phyloP scores from a whole-genome alignment of 2,113 vertebrate species.

The Petrocephalus microphthalmus region DNA sequence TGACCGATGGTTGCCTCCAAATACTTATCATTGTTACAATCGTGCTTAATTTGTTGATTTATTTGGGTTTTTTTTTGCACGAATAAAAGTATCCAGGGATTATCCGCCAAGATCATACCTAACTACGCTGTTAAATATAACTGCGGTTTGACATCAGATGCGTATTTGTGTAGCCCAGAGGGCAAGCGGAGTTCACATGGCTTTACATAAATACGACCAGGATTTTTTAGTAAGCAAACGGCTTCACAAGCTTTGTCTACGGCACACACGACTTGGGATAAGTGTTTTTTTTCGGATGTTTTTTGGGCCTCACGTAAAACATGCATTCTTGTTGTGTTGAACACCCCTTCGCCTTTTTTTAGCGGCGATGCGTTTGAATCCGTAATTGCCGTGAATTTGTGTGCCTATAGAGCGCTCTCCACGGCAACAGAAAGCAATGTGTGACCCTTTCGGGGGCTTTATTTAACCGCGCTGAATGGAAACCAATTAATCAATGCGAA shows the following conservation, averaged over 20 bases:
- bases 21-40: neutral
- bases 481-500: conserved; percentile 12
- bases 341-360: neutral
- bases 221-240: neutral
- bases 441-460: neutral
- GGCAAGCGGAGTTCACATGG: neutral
- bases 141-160: neutral
- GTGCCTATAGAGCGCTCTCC: neutral
- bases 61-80: neutral
- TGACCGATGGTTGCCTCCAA: neutral
- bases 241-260: neutral
- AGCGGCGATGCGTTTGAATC: neutral
- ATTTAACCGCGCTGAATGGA: conserved; percentile 2
- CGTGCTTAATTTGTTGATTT: neutral
- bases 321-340: neutral
- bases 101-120: neutral
- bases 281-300: neutral
- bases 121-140: conserved; percentile 6
- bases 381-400: neutral
- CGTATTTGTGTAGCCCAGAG: neutral
- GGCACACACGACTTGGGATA: neutral
- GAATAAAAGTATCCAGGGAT: neutral
- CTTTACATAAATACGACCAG: neutral
- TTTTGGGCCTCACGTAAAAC: neutral
- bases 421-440: neutral